Evolutionary conservation across 2,797 vertebrate species (phyloP).

Genomic region (Hybognathus amarus): DNA sequence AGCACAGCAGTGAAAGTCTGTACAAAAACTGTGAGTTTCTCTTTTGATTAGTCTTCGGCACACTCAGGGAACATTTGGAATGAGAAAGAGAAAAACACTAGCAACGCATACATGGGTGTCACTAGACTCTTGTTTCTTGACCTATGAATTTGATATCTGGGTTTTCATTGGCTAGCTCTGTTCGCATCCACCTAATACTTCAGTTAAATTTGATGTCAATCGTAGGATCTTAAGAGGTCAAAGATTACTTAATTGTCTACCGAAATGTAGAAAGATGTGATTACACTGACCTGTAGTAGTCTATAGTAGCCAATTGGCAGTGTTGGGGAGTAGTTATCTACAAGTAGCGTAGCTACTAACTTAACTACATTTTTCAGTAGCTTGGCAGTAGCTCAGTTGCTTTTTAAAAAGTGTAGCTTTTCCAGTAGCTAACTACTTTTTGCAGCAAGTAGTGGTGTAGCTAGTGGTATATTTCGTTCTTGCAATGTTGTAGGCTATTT

Average conservation of each 20-base stretch:
- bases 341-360: too few relatives aligned
- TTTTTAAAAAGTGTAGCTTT: too few relatives aligned
- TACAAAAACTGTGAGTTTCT: constrained; percentile 24
- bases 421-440: too few relatives aligned
- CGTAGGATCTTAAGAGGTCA: background rate
- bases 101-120: background rate
- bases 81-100: background rate
- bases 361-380: too few relatives aligned
- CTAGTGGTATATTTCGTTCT: too few relatives aligned
- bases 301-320: background rate
- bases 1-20: constrained; percentile 10
- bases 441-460: too few relatives aligned
- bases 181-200: background rate
- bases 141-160: background rate
- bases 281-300: too few relatives aligned
- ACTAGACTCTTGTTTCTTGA: background rate
- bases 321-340: too few relatives aligned
- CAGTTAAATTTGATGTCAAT: background rate
- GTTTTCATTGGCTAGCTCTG: background rate
- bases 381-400: too few relatives aligned
- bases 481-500: too few relatives aligned
- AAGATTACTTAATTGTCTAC: background rate
- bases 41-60: constrained; percentile 9
- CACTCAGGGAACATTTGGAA: constrained; percentile 26
- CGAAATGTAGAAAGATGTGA: background rate